Base-by-base conservation (phyloP, 2,113 vertebrate species). In the Percopsis transmontana region DNA sequence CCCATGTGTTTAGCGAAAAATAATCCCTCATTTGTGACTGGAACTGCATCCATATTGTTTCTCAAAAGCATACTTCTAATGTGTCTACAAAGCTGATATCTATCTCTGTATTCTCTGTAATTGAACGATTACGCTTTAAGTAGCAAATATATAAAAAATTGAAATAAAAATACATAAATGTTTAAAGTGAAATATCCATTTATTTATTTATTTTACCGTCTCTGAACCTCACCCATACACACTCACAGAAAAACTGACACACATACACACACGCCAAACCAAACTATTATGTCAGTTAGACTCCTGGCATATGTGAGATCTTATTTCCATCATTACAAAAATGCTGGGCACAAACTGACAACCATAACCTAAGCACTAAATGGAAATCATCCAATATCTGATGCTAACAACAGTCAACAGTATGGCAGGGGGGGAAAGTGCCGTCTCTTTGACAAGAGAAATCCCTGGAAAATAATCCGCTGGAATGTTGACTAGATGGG, bases 381-480 rank as follows among this genome's bases (percentile, higher is more conserved):
- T 91, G 88, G 89, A 91, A 92, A 89, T 90, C 89, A 87, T 81
- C 80, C 88, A 84, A 84, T 91, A 91, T 91, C 89, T 89, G 90
- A 90, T 91, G 85, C 84, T 84, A 89, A 89, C 89, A 88, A 90
- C 89, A 91, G 87, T 76, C 87, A 79, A 82, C 86, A 83, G 71
- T 82, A 64, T 62, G 42, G 64, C 72, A 74, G 63, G 63, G 45
- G 64, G 74, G 73, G 63, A 81, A 79, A 81, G 85, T 86, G 85
- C 90, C 64, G 85, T 87, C 83, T 83, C 76, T 87, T 77, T 91
- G 88, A 90, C 81, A 87, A 79, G 85, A 84, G 74, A 87, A 91
- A 87, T 85, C 85, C 82, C 70, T 53, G 72, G 79, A 74, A 89
- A 86, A 88, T 86, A 90, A 88, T 90, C 87, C 63, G 70, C 73